phyloP scores from a whole-genome alignment of 1,140 invertebrate species.

The Drosophila asahinai region DNA sequence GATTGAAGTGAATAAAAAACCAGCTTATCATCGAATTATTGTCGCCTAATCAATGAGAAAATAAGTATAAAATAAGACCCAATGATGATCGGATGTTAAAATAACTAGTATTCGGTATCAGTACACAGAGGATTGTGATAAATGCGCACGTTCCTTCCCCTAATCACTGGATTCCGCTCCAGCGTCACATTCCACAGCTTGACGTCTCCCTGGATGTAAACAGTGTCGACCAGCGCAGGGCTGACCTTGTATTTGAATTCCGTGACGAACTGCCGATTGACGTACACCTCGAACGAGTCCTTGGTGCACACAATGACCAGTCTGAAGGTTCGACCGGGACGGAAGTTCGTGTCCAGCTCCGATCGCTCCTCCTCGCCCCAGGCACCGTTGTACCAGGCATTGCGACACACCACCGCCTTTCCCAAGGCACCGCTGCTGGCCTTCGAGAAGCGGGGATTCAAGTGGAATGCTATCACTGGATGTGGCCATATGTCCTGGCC shows the following conservation, averaged over 20 bases:
- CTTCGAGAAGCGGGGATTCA: slow-evolving; percentile 88
- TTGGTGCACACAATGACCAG: slow-evolving; percentile 81
- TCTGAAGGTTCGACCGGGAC: slow-evolving; percentile 85
- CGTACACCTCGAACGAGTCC: slow-evolving; percentile 84
- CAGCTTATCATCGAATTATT: slow-evolving; percentile 51
- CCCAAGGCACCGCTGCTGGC: slow-evolving; percentile 70
- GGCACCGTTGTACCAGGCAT: slow-evolving; percentile 85
- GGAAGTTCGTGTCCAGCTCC: slow-evolving; percentile 85
- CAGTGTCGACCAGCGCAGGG: slow-evolving; percentile 80
- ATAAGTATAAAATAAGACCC: slow-evolving; percentile 10
- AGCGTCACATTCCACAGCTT: slow-evolving; percentile 79
- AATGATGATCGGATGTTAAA: background rate
- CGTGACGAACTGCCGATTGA: slow-evolving; percentile 84
- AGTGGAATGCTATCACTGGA: slow-evolving; percentile 88
- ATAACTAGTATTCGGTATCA: slow-evolving; percentile 48
- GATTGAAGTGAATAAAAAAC: background rate
- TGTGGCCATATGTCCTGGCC: slow-evolving; percentile 88
- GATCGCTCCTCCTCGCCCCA: slow-evolving; percentile 86
- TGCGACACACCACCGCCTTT: slow-evolving; percentile 85
- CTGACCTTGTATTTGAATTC: slow-evolving; percentile 82
- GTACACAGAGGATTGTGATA: slow-evolving; percentile 66
- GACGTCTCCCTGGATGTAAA: slow-evolving; percentile 86
- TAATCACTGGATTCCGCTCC: slow-evolving; percentile 61
- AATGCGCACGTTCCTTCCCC: slow-evolving; percentile 63
- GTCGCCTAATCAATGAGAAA: slow-evolving; percentile 50